Evolutionary conservation across 2,888 invertebrate genomes (phyloP).

Genomic region (Archips crataeganus): DNA sequence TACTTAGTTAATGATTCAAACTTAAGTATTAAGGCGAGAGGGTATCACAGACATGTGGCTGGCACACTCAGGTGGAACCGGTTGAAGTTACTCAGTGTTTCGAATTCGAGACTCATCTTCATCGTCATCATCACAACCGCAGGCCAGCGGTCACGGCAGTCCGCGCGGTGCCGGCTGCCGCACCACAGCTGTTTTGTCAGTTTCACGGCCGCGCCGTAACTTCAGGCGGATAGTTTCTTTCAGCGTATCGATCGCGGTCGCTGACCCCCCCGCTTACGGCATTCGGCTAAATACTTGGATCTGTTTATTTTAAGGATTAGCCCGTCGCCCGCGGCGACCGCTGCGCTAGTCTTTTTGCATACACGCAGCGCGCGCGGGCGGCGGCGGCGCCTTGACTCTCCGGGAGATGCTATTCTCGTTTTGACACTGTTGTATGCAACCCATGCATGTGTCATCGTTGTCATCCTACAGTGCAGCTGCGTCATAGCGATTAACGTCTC

Average conservation of each 20-base stretch:
- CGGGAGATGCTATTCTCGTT: slow-evolving; percentile 27
- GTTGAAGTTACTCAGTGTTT: no score
- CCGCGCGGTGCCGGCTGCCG: no score
- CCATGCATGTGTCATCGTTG: slow-evolving; percentile 26
- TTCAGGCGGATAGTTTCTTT: neutral
- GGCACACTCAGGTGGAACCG: no score
- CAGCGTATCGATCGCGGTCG: slow-evolving; percentile 33
- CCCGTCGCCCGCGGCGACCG: neutral
- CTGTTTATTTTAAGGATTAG: slow-evolving; percentile 32
- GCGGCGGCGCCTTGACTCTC: slow-evolving; percentile 8
- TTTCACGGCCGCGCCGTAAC: neutral
- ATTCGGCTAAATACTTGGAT: slow-evolving; percentile 23
- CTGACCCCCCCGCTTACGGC: slow-evolving; percentile 28
- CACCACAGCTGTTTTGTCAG: no score
- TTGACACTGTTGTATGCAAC: neutral
- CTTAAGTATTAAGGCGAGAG: no score
- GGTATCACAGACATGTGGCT: no score
- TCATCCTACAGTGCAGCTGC: neutral
- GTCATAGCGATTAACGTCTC: neutral
- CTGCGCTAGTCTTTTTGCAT: slow-evolving; percentile 30
- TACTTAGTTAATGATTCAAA: no score
- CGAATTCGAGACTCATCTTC: no score
- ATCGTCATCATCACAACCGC: no score
- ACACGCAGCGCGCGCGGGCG: slow-evolving; percentile 11
- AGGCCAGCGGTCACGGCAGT: no score